Percentiles rank a stretch among this genome's conserved stretches.
phyloP scores from a whole-genome alignment of 2,797 vertebrate species.

The Rhincodon typus region DNA sequence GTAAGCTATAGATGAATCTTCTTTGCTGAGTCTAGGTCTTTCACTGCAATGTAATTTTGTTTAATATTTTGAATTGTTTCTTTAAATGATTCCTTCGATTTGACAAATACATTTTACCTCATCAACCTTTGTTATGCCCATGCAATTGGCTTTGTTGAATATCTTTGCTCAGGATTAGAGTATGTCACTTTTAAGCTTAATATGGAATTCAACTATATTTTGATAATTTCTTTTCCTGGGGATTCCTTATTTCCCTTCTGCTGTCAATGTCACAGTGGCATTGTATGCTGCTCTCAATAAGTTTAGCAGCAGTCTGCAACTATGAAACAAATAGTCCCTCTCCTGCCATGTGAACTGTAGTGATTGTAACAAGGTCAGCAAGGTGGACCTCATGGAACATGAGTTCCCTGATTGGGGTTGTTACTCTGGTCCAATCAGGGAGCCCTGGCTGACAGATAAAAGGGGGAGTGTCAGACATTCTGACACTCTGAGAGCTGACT shows the following conservation, averaged over 20 bases:
- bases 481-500: too few relatives aligned
- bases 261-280: not conserved
- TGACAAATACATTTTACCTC: not conserved
- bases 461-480: too few relatives aligned
- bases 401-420: too few relatives aligned
- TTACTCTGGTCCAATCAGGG: too few relatives aligned
- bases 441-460: too few relatives aligned
- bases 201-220: not conserved
- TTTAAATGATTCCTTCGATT: not conserved
- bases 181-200: not conserved
- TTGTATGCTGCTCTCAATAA: not conserved
- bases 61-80: not conserved
- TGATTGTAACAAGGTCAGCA: too few relatives aligned
- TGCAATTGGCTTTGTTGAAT: not conserved
- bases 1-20: not conserved
- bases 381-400: too few relatives aligned
- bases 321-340: not conserved
- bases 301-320: not conserved
- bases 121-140: not conserved
- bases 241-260: not conserved
- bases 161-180: not conserved
- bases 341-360: not conserved
- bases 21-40: not conserved
- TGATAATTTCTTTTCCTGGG: not conserved
- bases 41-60: not conserved